phyloP scores from a whole-genome alignment of 2,888 invertebrate genomes.

The Ypsolopha sequella region DNA sequence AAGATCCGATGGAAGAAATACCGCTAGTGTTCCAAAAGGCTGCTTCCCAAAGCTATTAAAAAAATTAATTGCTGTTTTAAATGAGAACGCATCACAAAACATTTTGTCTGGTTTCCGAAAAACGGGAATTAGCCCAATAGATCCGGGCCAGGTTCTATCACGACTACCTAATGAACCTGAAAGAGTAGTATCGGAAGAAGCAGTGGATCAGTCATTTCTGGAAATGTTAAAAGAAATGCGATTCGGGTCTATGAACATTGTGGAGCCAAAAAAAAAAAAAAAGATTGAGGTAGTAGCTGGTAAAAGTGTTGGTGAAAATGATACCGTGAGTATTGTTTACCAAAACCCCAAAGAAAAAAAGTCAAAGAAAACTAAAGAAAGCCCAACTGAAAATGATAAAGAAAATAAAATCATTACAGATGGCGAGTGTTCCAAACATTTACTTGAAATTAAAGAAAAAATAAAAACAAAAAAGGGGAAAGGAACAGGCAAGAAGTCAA shows the following conservation, averaged over 20 bases:
- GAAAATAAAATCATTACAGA: neutral
- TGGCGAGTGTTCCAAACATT: no score
- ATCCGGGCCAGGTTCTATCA: constrained; percentile 2
- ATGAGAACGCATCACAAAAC: constrained; percentile 8
- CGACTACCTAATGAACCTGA: constrained; percentile 2
- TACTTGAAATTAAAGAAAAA: neutral
- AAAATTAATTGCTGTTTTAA: constrained; percentile 8
- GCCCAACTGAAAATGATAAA: neutral
- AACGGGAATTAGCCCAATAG: constrained; percentile 10
- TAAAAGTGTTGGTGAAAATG: neutral
- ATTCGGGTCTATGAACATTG: constrained; percentile 7
- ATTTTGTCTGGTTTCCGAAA: constrained; percentile 11
- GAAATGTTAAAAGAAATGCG: constrained; percentile 7
- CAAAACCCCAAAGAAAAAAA: no score
- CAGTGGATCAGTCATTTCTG: neutral
- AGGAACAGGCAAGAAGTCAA: neutral
- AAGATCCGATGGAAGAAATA: constrained; percentile 8
- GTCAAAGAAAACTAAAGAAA: neutral
- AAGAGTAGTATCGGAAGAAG: neutral
- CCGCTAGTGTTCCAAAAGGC: constrained; percentile 12
- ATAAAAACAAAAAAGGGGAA: neutral
- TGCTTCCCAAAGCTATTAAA: constrained; percentile 11
- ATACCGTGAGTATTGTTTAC: no score
- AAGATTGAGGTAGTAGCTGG: constrained; percentile 3
- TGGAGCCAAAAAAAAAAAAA: constrained; percentile 5